Evolutionary conservation across 2,113 vertebrate genomes (phyloP).

Genomic region (Leptobrachium ailaonicum): DNA sequence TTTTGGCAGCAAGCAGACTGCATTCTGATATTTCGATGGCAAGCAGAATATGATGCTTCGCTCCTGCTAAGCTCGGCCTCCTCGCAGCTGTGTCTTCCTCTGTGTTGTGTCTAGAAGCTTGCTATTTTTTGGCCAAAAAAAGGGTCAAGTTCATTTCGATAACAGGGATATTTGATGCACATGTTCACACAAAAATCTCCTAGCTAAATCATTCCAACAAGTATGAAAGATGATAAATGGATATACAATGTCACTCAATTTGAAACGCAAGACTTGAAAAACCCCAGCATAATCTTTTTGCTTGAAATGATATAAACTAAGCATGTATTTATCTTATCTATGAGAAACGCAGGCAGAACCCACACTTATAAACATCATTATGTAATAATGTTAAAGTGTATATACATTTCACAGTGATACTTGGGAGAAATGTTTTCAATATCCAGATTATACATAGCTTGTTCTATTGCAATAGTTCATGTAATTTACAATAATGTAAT

Average conservation of each 20-base stretch:
- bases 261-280: no score
- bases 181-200: neutral
- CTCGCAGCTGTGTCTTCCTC: slow-evolving; percentile 23
- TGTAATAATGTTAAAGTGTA: no score
- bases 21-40: slow-evolving; percentile 15
- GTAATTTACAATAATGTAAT: no score
- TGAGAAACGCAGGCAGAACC: no score
- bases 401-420: no score
- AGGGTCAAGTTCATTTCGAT: slow-evolving; percentile 23
- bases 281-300: no score
- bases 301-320: no score
- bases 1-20: slow-evolving; percentile 11
- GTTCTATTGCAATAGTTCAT: no score
- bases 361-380: no score
- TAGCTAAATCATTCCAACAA: neutral
- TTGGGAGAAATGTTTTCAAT: no score
- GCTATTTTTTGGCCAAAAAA: slow-evolving; percentile 20
- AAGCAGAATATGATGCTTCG: slow-evolving; percentile 20
- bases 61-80: slow-evolving; percentile 8
- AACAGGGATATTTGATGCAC: slow-evolving; percentile 16
- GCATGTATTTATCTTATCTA: no score
- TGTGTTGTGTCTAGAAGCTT: slow-evolving; percentile 36
- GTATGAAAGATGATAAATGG: neutral
- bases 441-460: no score
- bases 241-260: neutral